Evolutionary conservation across 2,113 vertebrate genomes (phyloP), one percentile per base, ranked within the genome.

Genomic region (Stigmatopora nigra): DNA sequence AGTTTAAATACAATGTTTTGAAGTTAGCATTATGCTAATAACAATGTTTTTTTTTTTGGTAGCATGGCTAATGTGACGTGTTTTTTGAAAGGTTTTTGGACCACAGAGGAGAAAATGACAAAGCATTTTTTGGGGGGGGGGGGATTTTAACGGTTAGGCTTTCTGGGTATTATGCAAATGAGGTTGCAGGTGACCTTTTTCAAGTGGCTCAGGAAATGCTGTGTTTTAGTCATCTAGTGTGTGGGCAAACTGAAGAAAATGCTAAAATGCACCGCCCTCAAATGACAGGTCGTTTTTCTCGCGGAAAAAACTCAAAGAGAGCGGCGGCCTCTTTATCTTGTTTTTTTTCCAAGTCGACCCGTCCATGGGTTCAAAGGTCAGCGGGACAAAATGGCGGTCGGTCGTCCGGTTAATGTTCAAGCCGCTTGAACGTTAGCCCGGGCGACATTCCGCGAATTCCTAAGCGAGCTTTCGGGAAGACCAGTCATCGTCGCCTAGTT

Each of bases 381-480:
- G 25, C 25, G 25, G 25, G 25, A 31, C 25, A 31, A 5, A 16
- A 1, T 48, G 14, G 46, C 46, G 77, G 76, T 76, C 77, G 78
- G 78, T 79, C 68, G 25, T 31, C 25, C 77, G 55, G 88, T 89
- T 88, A 89, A 89, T 88, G 83, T 89, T 88, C 79, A 87, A 85
- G 78, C 75, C 83, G 68, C 88, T 87, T 88, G 82, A 89, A 88
- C 84, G 49, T 84, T 70, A 84, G 17, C 62, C 75, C 81, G 85
- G 88, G 85, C 72, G 46, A 64, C 88, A 89, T 90, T 90, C 89
- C 81, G 71, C 17, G 82, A 89, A 89, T 90, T 87, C 88, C 86
- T 85, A 74, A 20, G 69, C 70, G 69, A 76, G 69, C 3, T 85
- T 84, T 88, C 78, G 66, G 31, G 22, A 49, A 62, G 71, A 68